Percentiles rank a stretch among this genome's conserved stretches.
Evolutionary conservation across 1,140 invertebrate species (phyloP).

Genomic region (Zelostemma sp.): DNA sequence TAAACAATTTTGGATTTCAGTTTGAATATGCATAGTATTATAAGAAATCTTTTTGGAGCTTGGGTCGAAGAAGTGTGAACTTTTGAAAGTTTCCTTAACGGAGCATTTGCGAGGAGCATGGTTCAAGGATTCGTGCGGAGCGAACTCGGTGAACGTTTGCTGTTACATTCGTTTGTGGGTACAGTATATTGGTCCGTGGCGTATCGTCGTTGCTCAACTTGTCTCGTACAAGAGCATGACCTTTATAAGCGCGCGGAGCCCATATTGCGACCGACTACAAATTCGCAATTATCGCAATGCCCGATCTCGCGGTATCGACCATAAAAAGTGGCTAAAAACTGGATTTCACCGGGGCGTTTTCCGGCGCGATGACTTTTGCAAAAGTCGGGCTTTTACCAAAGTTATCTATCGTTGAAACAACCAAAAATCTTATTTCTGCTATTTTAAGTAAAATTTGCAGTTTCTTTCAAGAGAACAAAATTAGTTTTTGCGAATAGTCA

Average conservation of each 20-base stretch:
- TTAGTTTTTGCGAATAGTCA: too few species aligned
- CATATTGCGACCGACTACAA: slow-evolving; percentile 35
- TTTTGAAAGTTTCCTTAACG: too few species aligned
- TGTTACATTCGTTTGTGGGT: slow-evolving; percentile 43
- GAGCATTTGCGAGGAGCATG: slow-evolving; percentile 26
- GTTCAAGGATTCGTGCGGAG: slow-evolving; percentile 46
- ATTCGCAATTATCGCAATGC: slow-evolving; percentile 47
- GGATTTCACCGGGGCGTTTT: neutral
- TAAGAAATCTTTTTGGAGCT: too few species aligned
- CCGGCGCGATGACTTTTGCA: too few species aligned
- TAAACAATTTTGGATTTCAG: too few species aligned
- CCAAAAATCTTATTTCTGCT: too few species aligned
- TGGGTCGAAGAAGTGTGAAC: too few species aligned
- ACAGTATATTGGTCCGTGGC: slow-evolving; percentile 39
- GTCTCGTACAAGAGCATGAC: slow-evolving; percentile 49
- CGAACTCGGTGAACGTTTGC: slow-evolving; percentile 43
- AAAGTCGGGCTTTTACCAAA: too few species aligned
- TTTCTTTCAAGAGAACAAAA: too few species aligned
- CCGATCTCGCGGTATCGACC: slow-evolving; percentile 10
- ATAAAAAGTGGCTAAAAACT: neutral
- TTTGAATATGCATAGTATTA: too few species aligned
- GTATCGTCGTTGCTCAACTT: slow-evolving; percentile 51
- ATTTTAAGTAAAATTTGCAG: too few species aligned
- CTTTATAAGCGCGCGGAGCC: slow-evolving; percentile 47
- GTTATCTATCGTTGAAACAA: too few species aligned